Evolutionary conservation across 2,888 invertebrate species (phyloP), one percentile per base, ranked within the genome.

Genomic region (Lottia scabra): DNA sequence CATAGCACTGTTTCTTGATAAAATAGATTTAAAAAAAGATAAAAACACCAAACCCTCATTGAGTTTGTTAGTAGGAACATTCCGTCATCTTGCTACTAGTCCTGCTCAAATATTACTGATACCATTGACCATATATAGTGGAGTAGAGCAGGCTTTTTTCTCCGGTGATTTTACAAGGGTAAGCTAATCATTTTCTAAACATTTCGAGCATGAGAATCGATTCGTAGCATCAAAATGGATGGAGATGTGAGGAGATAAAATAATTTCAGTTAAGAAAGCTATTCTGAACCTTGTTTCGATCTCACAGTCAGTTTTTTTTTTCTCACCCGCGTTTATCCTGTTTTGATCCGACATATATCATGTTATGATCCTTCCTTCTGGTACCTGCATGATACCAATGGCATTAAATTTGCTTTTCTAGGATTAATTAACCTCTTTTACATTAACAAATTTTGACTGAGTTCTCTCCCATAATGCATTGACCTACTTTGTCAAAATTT

Each of bases 81-180:
- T 95, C 75, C 94, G 94, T 87, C 98, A 98, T 87, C 91, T 97
- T 86, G 95, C 94, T 90, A 95, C 77, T 8, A 80, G 97, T 88
- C 95, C 95, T 0, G 95, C 96, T 87, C 97, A 98, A 87, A 94
- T 97, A 84, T 92, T 98, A 8, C 92, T 99, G 46, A 96, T 98
- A 78, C 98, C 98, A 0, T 94, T 99, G 77, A 99, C 98, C 0
- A 91, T 99, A 67, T 99, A 96, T 94, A 97, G 97, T 84, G 98
- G 98, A 72, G 95, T 99, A 93, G 98, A 98, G 88, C 98, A 98
- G 89, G 98, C 97, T 0, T 98, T 97, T 90, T 95, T 97, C 81
- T 95, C 96, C 23, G 97, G 97, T 0, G 90, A 91, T 66, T 92
- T 88, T 80, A 91, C 91, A 0, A 89, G 90, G 81, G 91, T 91